Evolutionary conservation across 2,888 invertebrate genomes (phyloP).

Genomic region (Agrilus biguttatus): DNA sequence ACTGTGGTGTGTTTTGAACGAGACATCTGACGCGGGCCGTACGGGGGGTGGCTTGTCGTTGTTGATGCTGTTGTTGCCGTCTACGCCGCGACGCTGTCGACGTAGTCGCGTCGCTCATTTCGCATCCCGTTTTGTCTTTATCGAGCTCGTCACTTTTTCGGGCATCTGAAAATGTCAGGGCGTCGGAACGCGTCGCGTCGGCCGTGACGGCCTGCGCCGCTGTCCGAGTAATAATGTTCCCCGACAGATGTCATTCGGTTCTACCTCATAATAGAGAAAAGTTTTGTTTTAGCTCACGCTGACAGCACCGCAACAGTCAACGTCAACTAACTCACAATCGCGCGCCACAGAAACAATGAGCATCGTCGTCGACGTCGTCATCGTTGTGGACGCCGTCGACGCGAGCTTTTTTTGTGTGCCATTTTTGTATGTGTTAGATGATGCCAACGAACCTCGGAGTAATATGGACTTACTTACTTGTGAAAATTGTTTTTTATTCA

Average conservation of each 20-base stretch:
- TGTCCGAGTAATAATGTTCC: conserved; percentile 29
- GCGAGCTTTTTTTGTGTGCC: conserved; percentile 11
- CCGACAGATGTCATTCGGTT: conserved; percentile 31
- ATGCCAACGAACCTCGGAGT: too few species aligned
- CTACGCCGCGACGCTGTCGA: too few species aligned
- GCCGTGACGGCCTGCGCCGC: conserved; percentile 15
- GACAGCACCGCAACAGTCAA: conserved; percentile 6
- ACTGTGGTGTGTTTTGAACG: too few species aligned
- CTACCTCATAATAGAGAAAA: conserved; percentile 26
- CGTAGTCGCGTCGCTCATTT: conserved; percentile 4
- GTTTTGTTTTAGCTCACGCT: conserved; percentile 22
- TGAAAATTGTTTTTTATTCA: too few species aligned
- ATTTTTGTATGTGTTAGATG: conserved; percentile 6
- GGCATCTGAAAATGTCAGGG: conserved; percentile 16
- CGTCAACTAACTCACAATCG: conserved; percentile 11
- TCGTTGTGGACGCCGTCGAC: conserved; percentile 9
- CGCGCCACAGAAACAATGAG: conserved; percentile 13
- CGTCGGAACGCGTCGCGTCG: too few species aligned
- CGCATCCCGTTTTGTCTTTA: conserved; percentile 13
- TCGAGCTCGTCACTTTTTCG: conserved; percentile 15
- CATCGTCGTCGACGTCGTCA: too few species aligned
- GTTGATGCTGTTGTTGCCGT: too few species aligned
- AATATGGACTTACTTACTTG: too few species aligned
- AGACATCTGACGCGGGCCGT: too few species aligned
- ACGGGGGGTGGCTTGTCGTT: too few species aligned